Evolutionary conservation across 23 tunicate species (phyloP).

Genomic region (Corella eumyota): DNA sequence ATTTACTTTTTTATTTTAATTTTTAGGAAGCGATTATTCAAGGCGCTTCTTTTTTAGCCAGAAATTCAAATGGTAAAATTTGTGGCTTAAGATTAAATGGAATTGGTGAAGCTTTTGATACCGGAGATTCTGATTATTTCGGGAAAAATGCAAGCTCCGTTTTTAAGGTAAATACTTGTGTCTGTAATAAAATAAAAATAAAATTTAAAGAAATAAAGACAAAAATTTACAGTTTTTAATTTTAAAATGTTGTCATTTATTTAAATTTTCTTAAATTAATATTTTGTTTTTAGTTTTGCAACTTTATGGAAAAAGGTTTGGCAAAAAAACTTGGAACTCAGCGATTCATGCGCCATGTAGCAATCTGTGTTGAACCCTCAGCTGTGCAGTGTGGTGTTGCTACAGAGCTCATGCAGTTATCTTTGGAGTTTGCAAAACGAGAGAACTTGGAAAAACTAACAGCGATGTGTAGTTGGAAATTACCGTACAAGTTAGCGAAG

Average conservation of each 20-base stretch:
- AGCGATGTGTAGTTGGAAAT: conserved; percentile 79
- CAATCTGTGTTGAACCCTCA: conserved; percentile 62
- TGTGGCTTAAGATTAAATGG: conserved; percentile 75
- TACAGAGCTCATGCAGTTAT: conserved; percentile 48
- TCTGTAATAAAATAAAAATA: neutral
- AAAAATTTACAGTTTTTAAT: neutral
- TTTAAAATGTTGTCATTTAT: no score
- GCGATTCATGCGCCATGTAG: conserved; percentile 72
- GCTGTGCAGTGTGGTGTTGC: conserved; percentile 61
- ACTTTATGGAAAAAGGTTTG: conserved; percentile 35
- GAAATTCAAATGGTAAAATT: conserved; percentile 39
- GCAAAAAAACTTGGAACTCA: conserved; percentile 26
- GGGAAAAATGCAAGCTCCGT: conserved; percentile 32
- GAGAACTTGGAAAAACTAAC: conserved; percentile 28
- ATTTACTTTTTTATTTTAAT: conserved; percentile 9
- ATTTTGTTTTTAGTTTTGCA: conserved; percentile 45
- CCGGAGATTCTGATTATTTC: conserved; percentile 27
- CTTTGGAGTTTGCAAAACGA: conserved; percentile 37
- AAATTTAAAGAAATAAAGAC: neutral
- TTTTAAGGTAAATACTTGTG: conserved; percentile 23
- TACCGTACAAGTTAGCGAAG: conserved; percentile 48
- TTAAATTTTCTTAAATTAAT: neutral
- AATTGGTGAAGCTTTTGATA: conserved; percentile 40
- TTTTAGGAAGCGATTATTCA: conserved; percentile 56
- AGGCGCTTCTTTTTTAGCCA: conserved; percentile 62